Percentiles rank a stretch among this genome's conserved stretches.
Conservation (phyloP, 2,113 vertebrate genomes). For the Thymallus thymallus region DNA sequence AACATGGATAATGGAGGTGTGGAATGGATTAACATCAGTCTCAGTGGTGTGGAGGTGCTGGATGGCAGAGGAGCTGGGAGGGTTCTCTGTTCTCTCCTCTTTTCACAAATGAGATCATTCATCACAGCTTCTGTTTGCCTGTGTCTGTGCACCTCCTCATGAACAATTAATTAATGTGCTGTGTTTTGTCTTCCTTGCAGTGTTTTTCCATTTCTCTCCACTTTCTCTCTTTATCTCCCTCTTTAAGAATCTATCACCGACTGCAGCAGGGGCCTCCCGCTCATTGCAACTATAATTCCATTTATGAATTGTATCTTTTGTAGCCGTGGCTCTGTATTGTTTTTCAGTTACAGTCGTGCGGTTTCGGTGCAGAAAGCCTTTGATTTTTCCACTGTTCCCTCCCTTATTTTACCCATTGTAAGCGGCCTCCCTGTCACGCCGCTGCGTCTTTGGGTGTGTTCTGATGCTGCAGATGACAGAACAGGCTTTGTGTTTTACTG, state of each 20-base stretch:
- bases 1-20: constrained; percentile 62
- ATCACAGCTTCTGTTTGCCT: constrained; percentile 73
- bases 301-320: constrained; percentile 54
- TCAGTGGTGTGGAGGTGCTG: constrained; percentile 41
- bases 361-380: constrained; percentile 31
- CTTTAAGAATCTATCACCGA: constrained; percentile 43
- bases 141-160: constrained; percentile 66
- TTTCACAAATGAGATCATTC: constrained; percentile 78
- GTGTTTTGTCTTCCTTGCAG: constrained; percentile 46
- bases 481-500: constrained; percentile 11
- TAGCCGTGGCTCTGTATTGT: constrained; percentile 24
- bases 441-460: constrained; percentile 22
- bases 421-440: constrained; percentile 27
- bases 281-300: constrained; percentile 38
- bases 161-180: constrained; percentile 75
- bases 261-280: constrained; percentile 30
- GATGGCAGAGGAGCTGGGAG: constrained; percentile 51
- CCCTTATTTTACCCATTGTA: constrained; percentile 38
- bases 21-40: constrained; percentile 59
- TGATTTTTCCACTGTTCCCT: constrained; percentile 22
- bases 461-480: constrained; percentile 14
- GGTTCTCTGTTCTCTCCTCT: constrained; percentile 10
- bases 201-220: constrained; percentile 43
- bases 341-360: constrained; percentile 32
- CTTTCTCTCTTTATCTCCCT: constrained; percentile 57